These are phyloP conservation scores for Sinodicranocentrus sp. DNA, from an alignment of 2,888 invertebrate genomes.

Conservation along the genomic window DNA sequence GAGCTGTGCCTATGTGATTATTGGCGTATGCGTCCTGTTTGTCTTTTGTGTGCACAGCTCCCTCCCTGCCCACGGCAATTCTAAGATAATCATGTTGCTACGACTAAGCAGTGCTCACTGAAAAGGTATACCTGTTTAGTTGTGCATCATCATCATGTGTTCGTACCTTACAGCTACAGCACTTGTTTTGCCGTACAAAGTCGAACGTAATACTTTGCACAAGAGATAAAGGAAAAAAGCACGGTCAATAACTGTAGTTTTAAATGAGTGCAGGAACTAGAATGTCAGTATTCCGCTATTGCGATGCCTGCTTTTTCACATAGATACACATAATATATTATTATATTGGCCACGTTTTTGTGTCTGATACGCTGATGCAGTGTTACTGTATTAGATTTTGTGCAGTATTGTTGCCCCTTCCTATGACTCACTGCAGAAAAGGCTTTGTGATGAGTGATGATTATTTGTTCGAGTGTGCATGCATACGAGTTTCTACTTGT, in stretches of 20 bases:
- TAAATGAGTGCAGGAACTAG: constrained; percentile 71
- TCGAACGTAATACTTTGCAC: constrained; percentile 43
- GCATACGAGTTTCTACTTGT: no score
- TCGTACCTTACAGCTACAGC: background rate
- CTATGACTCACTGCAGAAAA: no score
- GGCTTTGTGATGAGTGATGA: no score
- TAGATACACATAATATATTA: constrained; percentile 22
- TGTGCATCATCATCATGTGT: background rate
- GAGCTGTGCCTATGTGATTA: no score
- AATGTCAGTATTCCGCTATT: constrained; percentile 68
- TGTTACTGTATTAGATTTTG: background rate
- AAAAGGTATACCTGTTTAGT: background rate
- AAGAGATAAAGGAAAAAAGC: constrained; percentile 46
- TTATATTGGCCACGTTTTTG: constrained; percentile 34
- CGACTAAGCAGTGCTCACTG: background rate
- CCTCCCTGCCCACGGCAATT: background rate
- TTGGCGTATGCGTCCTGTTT: constrained; percentile 12
- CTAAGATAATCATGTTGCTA: background rate
- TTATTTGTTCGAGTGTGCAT: no score
- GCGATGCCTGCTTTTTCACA: constrained; percentile 1
- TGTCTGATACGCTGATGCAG: background rate
- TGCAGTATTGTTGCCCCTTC: constrained; percentile 12
- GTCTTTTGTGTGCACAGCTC: background rate
- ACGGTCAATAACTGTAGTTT: constrained; percentile 70
- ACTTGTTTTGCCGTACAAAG: constrained; percentile 26